Conservation (phyloP, 2,113 vertebrate species). For the Eretmochelys imbricata region DNA sequence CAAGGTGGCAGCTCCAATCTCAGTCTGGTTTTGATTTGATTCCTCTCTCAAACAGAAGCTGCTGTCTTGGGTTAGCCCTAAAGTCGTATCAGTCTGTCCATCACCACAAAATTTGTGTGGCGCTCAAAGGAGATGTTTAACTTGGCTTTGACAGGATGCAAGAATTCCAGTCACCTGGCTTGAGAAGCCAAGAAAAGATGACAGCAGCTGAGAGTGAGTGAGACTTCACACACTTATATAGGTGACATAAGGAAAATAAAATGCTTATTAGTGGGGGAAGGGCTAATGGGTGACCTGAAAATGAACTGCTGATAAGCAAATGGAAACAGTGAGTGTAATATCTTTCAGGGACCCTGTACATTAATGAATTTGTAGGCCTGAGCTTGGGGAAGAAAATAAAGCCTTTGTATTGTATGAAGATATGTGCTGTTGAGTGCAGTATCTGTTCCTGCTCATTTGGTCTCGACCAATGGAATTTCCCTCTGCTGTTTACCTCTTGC, state of each 20-base stretch:
- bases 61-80: not conserved
- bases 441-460: not conserved
- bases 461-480: not conserved
- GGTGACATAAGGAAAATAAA: not conserved
- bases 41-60: not conserved
- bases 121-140: not conserved
- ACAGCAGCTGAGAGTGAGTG: not conserved
- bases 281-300: not conserved
- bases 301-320: not conserved
- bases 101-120: not conserved
- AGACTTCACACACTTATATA: not conserved
- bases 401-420: not conserved
- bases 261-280: not conserved
- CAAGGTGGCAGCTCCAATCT: not conserved
- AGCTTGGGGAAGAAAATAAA: not conserved
- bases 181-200: not conserved
- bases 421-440: not conserved
- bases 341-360: not conserved
- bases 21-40: not conserved
- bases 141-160: not conserved
- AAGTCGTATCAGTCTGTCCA: not conserved
- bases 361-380: not conserved
- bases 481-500: not conserved
- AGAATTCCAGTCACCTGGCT: not conserved
- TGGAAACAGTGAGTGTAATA: not conserved